Base-by-base conservation (phyloP, 2,888 invertebrate genomes). In the Diplolepis rosae region DNA sequence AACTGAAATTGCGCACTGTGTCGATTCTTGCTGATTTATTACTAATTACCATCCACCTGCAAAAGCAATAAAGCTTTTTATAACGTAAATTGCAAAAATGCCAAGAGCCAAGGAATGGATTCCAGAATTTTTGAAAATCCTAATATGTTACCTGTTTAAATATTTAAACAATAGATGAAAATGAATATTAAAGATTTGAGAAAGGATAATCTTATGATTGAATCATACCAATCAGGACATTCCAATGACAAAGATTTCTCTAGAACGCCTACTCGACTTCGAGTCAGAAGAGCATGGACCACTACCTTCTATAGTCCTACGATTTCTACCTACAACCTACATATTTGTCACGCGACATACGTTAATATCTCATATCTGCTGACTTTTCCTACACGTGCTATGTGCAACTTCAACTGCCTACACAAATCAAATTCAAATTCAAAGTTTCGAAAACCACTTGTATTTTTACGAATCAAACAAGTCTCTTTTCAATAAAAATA, bases 291-390 rank as follows among this genome's bases (percentile, higher is more conserved):
- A 75, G 54, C 73, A 75, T 77, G 76, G 73, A 74, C 73, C 78
- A 80, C 83, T 83, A 74, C 84, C 85, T 82, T 85, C 80, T 84
- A 83, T 82, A 84, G 83, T 71, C 78, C 74, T 78, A 74, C 74
- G 72, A 67, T 71, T 73, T 69, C 74, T 77, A 77, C 77, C 78
- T 73, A 75, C 80, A 79, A 71, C 84, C 84, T 81, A 84, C 85
- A 79, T 82, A 77, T 74, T 75, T 82, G 80, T 84, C 83, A 83
- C 82, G 80, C 78, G 83, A 80, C 77, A 75, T 78, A 75, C 80
- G 79, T 81, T 81, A 77, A 73, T 77, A 74, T 71, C 69, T 68
- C 73, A 54, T 35, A 48, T 72, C 65, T 61, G 30, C 30, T 56
- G 28, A 66, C 42, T 45, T 68, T 68, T 68, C 56, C 56, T 68